Evolutionary conservation across 1,140 invertebrate species (phyloP).

Genomic region (Frieseomelitta varia): DNA sequence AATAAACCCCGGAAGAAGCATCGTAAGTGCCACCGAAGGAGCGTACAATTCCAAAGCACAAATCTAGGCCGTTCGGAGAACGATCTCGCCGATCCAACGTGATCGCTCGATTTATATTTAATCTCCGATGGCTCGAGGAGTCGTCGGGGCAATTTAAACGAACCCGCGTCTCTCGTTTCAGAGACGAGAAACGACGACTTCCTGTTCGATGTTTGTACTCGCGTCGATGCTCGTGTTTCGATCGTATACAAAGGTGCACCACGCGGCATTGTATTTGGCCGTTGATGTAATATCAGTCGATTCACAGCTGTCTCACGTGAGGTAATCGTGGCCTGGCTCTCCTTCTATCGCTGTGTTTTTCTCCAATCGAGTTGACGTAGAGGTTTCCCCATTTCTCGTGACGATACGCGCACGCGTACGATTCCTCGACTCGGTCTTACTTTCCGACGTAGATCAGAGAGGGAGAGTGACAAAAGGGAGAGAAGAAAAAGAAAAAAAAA

Average conservation of each 20-base stretch:
- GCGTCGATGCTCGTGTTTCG: neutral
- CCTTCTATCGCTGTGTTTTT: slow-evolving; percentile 25
- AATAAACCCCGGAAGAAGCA: neutral
- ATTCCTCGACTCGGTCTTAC: neutral
- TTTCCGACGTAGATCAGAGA: neutral
- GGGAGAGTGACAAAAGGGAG: neutral
- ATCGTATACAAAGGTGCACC: neutral
- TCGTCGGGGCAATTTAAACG: slow-evolving; percentile 25
- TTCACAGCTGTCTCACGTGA: slow-evolving; percentile 46
- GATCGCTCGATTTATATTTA: slow-evolving; percentile 43
- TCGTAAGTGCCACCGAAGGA: too few relatives aligned
- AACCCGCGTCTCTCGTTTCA: neutral
- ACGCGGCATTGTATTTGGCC: slow-evolving; percentile 18
- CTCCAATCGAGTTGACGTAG: slow-evolving; percentile 1
- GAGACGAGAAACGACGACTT: slow-evolving; percentile 11
- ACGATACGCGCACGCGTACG: too few relatives aligned
- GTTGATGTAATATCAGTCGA: slow-evolving; percentile 47
- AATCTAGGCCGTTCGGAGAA: neutral
- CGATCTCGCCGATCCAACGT: neutral
- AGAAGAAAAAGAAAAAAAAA: neutral
- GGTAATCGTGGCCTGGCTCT: slow-evolving; percentile 18
- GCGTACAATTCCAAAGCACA: neutral
- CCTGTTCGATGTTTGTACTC: slow-evolving; percentile 13
- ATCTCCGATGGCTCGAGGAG: neutral
- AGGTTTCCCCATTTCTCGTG: neutral